These are phyloP conservation scores for Daubentonia madagascariensis DNA, from an alignment of 2,113 vertebrate species.

Conservation along the genomic window DNA sequence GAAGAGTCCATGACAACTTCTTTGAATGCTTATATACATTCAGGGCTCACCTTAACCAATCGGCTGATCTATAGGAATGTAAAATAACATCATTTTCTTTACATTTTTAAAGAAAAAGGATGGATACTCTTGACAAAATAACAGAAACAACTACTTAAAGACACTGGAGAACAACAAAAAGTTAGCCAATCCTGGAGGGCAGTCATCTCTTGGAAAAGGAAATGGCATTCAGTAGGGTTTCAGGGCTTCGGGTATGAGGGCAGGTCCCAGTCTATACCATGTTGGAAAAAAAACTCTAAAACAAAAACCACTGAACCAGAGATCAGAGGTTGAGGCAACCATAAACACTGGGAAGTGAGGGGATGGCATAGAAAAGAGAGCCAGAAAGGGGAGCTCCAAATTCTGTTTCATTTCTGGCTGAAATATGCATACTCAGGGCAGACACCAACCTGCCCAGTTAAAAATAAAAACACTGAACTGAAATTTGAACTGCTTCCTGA, in stretches of 20 bases:
- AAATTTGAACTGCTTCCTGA: background rate
- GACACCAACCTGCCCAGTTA: background rate
- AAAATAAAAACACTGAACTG: background rate
- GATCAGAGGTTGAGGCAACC: background rate
- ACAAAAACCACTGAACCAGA: background rate
- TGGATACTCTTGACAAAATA: background rate
- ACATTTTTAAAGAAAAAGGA: background rate
- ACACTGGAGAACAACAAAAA: background rate
- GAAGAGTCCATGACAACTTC: background rate
- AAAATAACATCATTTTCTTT: too few species aligned
- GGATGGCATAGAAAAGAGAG: background rate
- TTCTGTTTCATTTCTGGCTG: background rate
- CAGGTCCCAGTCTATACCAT: background rate
- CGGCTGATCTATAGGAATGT: background rate
- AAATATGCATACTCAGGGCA: background rate
- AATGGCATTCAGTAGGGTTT: background rate
- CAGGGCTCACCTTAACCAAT: background rate
- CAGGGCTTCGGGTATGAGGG: background rate
- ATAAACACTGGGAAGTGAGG: background rate
- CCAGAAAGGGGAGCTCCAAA: background rate
- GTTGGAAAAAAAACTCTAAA: background rate
- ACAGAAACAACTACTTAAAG: background rate
- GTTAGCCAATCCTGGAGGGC: background rate
- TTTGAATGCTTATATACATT: background rate
- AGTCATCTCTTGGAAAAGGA: background rate